Percentiles rank a stretch among this genome's conserved stretches.
These are phyloP conservation scores for Nycticorax nycticorax DNA, from an alignment of 2,113 vertebrate species.

Conservation along the genomic window DNA sequence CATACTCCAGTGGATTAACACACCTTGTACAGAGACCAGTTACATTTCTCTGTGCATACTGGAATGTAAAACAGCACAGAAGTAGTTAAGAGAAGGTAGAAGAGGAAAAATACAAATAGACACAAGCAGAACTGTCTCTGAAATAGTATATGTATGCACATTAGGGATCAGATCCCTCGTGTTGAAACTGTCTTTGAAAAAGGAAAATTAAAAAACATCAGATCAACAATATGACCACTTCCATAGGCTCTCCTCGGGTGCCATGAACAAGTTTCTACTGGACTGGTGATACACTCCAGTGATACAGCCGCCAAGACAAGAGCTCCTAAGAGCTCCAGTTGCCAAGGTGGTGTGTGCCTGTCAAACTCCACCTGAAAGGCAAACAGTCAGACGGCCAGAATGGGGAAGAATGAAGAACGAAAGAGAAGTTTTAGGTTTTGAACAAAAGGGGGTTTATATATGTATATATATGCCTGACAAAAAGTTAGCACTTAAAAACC, in stretches of 20 bases:
- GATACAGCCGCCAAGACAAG: not conserved
- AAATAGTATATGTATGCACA: not conserved
- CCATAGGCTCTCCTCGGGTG: not conserved
- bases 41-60: not conserved
- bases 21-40: not conserved
- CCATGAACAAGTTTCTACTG: not conserved
- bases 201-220: not conserved
- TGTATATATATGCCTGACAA: not conserved
- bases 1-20: not conserved
- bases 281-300: not conserved
- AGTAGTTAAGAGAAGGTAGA: constrained; percentile 6
- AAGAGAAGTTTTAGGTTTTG: not conserved
- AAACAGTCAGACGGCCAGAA: not conserved
- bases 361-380: not conserved
- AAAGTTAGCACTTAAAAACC: constrained; percentile 8
- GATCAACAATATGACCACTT: not conserved
- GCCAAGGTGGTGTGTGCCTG: not conserved
- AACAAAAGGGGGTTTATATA: not conserved
- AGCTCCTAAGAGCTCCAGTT: not conserved
- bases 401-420: not conserved
- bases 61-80: not conserved
- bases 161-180: not conserved
- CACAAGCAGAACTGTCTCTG: not conserved
- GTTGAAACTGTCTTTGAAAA: not conserved
- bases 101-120: not conserved